Conservation (phyloP, 2,888 invertebrate genomes). For the Ophraella communa region DNA sequence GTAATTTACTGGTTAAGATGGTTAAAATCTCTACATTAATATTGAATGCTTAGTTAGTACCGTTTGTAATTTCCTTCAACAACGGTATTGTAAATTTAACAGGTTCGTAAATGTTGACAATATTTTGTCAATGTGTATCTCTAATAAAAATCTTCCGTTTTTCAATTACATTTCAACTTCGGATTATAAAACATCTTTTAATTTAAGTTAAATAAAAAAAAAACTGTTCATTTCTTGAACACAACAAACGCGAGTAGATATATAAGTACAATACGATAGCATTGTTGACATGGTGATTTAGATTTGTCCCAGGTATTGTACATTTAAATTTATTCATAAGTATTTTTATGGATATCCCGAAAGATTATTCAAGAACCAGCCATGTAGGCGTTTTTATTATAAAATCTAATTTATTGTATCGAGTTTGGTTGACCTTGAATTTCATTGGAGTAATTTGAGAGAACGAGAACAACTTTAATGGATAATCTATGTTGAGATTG, state of each 20-base stretch:
- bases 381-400: conserved; percentile 33
- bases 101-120: not conserved
- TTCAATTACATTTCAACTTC: not conserved
- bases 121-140: not conserved
- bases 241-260: conserved; percentile 17
- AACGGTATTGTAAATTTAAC: not conserved
- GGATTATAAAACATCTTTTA: no score
- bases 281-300: conserved; percentile 28
- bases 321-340: conserved; percentile 33
- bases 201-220: not conserved
- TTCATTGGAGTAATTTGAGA: conserved; percentile 35
- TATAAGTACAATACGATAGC: conserved; percentile 13
- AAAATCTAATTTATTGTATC: conserved; percentile 40
- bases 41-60: not conserved
- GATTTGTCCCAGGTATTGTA: conserved; percentile 29
- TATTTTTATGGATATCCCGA: conserved; percentile 28
- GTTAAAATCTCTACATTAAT: not conserved
- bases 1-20: no score
- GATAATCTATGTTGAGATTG: conserved; percentile 39
- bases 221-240: conserved; percentile 5
- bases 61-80: not conserved
- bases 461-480: conserved; percentile 41
- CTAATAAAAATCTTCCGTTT: not conserved
- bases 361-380: conserved; percentile 30
- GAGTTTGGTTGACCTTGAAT: conserved; percentile 41